Conservation (phyloP, 2,797 vertebrate species). For the Remorina albescens region DNA sequence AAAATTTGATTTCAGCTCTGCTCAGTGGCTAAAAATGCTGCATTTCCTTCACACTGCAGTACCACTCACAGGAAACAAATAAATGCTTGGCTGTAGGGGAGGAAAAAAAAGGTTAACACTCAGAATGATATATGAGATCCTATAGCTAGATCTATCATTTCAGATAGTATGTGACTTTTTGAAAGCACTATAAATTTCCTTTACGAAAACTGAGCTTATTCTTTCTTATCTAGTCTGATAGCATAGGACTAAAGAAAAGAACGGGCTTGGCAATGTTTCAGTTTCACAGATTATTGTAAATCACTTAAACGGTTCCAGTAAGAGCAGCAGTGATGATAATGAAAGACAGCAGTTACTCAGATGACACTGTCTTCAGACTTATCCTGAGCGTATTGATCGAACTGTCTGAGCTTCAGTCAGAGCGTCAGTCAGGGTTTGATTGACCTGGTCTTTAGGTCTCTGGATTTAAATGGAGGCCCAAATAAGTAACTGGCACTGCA, state of each 20-base stretch:
- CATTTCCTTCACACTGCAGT: constrained; percentile 22
- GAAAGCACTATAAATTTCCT: constrained; percentile 2
- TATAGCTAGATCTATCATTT: neutral
- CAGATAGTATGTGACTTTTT: neutral
- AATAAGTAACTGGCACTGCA: constrained; percentile 55
- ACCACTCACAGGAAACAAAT: constrained; percentile 8
- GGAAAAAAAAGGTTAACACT: constrained; percentile 6
- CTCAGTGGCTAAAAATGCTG: constrained; percentile 21
- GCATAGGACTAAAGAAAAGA: constrained; percentile 1
- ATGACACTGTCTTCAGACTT: constrained; percentile 26
- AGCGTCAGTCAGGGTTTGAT: constrained; percentile 62
- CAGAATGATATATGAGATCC: neutral
- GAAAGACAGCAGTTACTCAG: constrained; percentile 53
- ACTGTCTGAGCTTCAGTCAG: constrained; percentile 52
- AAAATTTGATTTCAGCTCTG: constrained; percentile 44
- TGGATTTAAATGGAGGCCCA: constrained; percentile 52
- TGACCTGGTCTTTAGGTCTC: constrained; percentile 37
- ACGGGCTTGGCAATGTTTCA: constrained; percentile 9
- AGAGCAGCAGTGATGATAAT: constrained; percentile 37
- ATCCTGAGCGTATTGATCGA: constrained; percentile 70
- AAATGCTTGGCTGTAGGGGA: constrained; percentile 5
- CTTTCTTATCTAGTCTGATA: neutral
- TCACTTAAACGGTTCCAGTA: neutral
- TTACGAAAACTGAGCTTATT: neutral
- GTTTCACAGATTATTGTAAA: constrained; percentile 5